Percentiles rank a stretch among this genome's conserved stretches.
Evolutionary conservation across 2,888 invertebrate genomes (phyloP).

Genomic region (Azorinus chamasolen): DNA sequence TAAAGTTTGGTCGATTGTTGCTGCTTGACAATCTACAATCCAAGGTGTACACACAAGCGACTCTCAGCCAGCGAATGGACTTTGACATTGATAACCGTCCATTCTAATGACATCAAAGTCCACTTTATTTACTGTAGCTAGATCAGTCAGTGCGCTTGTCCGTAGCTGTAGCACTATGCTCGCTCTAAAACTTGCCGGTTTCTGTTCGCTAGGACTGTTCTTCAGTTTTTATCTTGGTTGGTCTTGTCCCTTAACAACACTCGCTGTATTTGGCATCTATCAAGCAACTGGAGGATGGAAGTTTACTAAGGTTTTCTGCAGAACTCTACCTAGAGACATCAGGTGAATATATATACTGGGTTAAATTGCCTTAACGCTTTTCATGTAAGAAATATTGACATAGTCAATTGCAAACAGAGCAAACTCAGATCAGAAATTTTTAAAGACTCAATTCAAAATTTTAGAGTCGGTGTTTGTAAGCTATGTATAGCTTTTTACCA

Average conservation of each 20-base stretch:
- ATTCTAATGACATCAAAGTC: constrained; percentile 42
- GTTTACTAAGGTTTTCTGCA: constrained; percentile 76
- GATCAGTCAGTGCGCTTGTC: constrained; percentile 25
- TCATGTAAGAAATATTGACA: no score
- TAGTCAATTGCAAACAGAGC: no score
- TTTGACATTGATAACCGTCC: constrained; percentile 24
- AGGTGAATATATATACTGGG: constrained; percentile 68
- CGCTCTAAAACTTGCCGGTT: constrained; percentile 64
- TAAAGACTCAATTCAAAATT: no score
- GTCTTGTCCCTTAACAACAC: constrained; percentile 63
- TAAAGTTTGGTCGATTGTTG: no score
- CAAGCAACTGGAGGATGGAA: constrained; percentile 82
- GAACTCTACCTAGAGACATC: constrained; percentile 78
- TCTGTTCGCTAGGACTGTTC: constrained; percentile 68
- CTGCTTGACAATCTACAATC: no score
- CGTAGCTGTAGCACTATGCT: constrained; percentile 48
- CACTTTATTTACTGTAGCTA: constrained; percentile 39
- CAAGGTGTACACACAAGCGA: no score
- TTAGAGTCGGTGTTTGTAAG: no score
- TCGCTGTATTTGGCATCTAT: constrained; percentile 71
- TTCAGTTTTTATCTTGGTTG: constrained; percentile 66
- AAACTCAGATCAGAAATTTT: no score
- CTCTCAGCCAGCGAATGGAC: constrained; percentile 38
- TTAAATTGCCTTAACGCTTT: no score
- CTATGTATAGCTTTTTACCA: no score